Base-by-base conservation (phyloP, 2,113 vertebrate species). In the Pomatostomus ruficeps region DNA sequence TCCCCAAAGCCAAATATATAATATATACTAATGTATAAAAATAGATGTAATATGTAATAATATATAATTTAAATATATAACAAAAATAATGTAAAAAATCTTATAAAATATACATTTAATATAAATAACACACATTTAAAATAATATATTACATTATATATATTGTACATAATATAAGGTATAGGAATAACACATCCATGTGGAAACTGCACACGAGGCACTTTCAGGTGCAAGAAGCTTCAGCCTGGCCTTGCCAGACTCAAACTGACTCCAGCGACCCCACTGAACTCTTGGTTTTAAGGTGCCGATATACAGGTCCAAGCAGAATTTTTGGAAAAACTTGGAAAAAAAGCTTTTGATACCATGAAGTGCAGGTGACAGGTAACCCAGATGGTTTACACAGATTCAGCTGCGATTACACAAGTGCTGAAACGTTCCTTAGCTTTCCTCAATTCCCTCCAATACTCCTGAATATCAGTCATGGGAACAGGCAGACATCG, bases 271-370 rank as follows among this genome's bases (percentile, higher is more conserved):
- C 28, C 67, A 58, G 9, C 11, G 6, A 21, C 19, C 35, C 7
- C n/a, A 23, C 40, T 61, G 38, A 61, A 59, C 16, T 74, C 42
- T 23, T 12, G 14, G 15, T 38, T 61, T 54, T 61, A 40, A 65
- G 4, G 28, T 3, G 7, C 7, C n/a, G 19, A 6, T 2, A 55
- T 13, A 24, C 9, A 26, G 26, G 10, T 23, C 12, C 6, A 13
- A n/a, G 9, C 0, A 33, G 8, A 12, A 67, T 29, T 46, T 59
- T 40, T 40, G 17, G 24, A 59, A 74, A 67, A 81, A 59, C 6
- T 3, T 6, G 22, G 20, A 11, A 75, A 19, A 57, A 71, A 71
- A 19, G 1, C 9, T 51, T 76, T 26, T 45, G 52, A 26, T 40
- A 51, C 10, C 8, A 29, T 5, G 43, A 62, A 45, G 6, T 17